A percentile compares a stretch with the other conserved stretches of the same genome.
phyloP scores from a whole-genome alignment of 2,113 vertebrate genomes.

The Parus major region DNA sequence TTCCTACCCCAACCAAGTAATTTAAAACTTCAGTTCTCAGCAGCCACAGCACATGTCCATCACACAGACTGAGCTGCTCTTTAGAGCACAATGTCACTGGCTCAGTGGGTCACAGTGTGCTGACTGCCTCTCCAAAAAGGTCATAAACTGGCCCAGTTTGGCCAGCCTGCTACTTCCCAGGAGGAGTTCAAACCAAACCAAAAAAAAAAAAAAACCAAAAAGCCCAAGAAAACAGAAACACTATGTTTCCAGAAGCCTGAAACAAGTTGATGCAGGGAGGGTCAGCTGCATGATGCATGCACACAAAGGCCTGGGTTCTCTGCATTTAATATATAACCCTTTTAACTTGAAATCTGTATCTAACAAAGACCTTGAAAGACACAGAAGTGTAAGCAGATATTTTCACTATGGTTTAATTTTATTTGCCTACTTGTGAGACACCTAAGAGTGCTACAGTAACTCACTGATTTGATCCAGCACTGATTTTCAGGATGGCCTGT shows the following conservation, averaged over 20 bases:
- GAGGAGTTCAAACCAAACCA: not conserved
- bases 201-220: not conserved
- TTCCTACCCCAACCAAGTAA: not conserved
- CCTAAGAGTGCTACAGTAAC: not conserved
- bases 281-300: fast-evolving
- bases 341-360: not conserved
- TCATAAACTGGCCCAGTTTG: not conserved
- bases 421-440: not conserved
- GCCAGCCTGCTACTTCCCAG: not conserved
- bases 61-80: not conserved
- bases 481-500: not conserved
- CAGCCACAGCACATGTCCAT: not conserved
- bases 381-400: not conserved
- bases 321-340: not conserved
- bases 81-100: not conserved
- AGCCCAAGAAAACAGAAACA: not conserved
- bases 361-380: not conserved
- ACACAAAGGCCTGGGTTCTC: not conserved
- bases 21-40: not conserved
- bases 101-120: not conserved
- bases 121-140: not conserved
- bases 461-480: not conserved
- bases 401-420: not conserved
- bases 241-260: not conserved
- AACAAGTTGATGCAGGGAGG: not conserved